phyloP scores from a whole-genome alignment of 1,140 invertebrate genomes.

The Thereuonema tuberculata region DNA sequence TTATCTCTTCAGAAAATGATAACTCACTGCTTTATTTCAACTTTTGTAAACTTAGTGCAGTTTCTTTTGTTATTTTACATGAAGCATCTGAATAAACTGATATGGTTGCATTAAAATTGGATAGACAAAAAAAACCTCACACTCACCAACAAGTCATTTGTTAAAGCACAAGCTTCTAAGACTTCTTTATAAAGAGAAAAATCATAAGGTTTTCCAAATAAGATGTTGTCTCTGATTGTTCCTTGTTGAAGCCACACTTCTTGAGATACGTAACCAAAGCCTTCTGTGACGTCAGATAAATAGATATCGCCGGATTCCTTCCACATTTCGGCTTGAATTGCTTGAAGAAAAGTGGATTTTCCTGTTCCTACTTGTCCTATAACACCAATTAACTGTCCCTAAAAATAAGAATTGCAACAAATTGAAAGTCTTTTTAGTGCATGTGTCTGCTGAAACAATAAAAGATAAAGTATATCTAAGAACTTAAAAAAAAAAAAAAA shows the following conservation, averaged over 20 bases:
- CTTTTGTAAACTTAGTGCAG: too few species aligned
- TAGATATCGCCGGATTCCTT: constrained; percentile 40
- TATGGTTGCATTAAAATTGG: too few species aligned
- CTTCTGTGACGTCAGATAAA: constrained; percentile 36
- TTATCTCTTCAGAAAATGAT: too few species aligned
- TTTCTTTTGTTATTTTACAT: too few species aligned
- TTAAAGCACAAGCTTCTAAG: constrained; percentile 68
- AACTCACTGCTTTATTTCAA: too few species aligned
- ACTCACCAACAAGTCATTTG: constrained; percentile 48
- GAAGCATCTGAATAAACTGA: too few species aligned
- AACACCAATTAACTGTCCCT: constrained; percentile 45
- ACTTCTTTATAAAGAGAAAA: constrained; percentile 52
- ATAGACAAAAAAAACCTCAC: too few species aligned
- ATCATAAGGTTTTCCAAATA: constrained; percentile 74
- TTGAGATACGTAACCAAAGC: constrained; percentile 78
- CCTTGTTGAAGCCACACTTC: constrained; percentile 81
- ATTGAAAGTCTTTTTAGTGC: too few species aligned
- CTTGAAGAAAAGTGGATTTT: constrained; percentile 57
- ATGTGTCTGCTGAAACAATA: too few species aligned
- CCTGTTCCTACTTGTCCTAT: constrained; percentile 50
- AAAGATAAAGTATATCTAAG: too few species aligned
- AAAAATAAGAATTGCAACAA: too few species aligned
- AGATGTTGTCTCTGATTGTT: constrained; percentile 80
- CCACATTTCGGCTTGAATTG: constrained; percentile 57
- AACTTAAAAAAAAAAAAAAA: too few species aligned